These are phyloP conservation scores for Bufotes viridis DNA, from an alignment of 2,797 vertebrate species.

Conservation along the genomic window DNA sequence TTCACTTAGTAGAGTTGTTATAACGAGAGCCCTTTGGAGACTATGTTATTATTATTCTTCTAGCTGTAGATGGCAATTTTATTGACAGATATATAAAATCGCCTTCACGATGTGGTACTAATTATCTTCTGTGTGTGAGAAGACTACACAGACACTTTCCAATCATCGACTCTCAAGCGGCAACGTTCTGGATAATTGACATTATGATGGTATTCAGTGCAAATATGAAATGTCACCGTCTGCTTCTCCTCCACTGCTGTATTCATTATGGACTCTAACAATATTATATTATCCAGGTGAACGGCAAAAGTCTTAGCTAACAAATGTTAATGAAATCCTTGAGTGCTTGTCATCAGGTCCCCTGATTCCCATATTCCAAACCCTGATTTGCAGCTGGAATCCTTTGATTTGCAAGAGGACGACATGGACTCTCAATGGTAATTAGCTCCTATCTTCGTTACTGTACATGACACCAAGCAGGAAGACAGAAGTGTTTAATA, in stretches of 20 bases:
- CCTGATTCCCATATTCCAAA: too few species aligned
- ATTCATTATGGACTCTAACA: background rate
- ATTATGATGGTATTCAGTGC: background rate
- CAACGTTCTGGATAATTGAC: background rate
- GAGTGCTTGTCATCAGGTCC: background rate
- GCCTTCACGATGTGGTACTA: background rate
- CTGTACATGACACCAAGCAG: background rate
- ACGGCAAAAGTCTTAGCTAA: background rate
- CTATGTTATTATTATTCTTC: background rate
- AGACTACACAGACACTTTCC: background rate
- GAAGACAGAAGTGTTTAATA: background rate
- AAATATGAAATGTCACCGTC: background rate
- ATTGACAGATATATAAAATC: background rate
- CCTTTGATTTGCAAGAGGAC: background rate
- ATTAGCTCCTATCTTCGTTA: background rate
- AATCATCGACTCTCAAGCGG: background rate
- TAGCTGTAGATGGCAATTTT: background rate
- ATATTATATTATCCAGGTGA: background rate
- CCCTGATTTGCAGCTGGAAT: background rate
- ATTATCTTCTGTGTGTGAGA: background rate
- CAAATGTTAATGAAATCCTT: background rate
- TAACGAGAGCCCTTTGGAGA: background rate
- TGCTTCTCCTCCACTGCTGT: background rate
- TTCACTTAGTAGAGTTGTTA: background rate
- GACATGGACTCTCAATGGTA: background rate